A percentile compares a stretch with the other conserved stretches of the same genome.
Evolutionary conservation across 2,797 vertebrate genomes (phyloP).

Genomic region (Todus mexicanus): DNA sequence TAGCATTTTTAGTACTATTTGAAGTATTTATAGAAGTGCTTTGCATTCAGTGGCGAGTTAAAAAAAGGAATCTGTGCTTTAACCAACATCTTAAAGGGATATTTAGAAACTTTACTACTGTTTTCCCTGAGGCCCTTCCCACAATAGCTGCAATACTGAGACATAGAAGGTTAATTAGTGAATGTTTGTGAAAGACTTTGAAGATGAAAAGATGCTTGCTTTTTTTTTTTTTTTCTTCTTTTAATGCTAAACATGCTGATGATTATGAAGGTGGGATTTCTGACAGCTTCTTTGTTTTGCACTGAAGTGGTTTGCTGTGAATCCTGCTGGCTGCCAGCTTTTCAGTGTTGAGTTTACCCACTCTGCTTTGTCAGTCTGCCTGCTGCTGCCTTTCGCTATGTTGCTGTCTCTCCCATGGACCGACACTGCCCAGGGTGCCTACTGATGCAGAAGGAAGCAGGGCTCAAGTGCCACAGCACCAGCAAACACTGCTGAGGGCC

Average conservation of each 20-base stretch:
- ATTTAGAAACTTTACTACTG: neutral
- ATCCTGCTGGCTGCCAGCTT: neutral
- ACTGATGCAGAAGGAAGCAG: no score
- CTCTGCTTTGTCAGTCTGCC: no score
- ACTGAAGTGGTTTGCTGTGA: neutral
- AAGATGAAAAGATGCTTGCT: slow-evolving; percentile 14
- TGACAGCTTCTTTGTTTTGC: neutral
- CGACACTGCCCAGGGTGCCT: no score
- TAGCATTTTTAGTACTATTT: neutral
- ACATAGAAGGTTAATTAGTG: neutral
- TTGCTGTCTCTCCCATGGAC: no score
- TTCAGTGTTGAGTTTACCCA: neutral
- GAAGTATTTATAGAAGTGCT: slow-evolving; percentile 43
- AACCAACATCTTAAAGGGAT: neutral
- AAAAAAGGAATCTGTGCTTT: neutral
- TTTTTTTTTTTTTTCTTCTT: neutral
- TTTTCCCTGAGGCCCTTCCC: slow-evolving; percentile 31
- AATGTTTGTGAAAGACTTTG: neutral
- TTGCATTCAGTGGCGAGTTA: neutral
- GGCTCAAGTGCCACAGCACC: no score
- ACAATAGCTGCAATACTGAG: neutral
- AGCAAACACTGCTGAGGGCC: no score
- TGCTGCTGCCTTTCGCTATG: no score
- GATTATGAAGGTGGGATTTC: neutral
- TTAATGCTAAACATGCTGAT: neutral